A percentile compares a stretch with the other conserved stretches of the same genome.
Evolutionary conservation across 2,113 vertebrate species (phyloP).

Genomic region (Otus sunia): DNA sequence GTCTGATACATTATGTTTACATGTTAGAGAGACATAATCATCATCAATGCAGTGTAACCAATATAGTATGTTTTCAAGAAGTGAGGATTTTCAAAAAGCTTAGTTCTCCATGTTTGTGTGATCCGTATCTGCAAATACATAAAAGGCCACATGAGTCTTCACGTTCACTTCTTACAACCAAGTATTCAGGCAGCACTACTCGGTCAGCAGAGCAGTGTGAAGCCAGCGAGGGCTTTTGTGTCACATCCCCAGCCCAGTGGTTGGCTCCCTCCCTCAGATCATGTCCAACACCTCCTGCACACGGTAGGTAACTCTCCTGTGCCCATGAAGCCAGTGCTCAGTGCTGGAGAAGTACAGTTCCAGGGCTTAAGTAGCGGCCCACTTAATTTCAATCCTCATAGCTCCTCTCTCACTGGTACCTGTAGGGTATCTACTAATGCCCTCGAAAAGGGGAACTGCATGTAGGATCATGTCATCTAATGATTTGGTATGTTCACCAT

Average conservation of each 20-base stretch:
- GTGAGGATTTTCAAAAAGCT: background rate
- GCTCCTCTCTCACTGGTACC: background rate
- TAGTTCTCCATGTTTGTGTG: background rate
- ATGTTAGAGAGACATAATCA: background rate
- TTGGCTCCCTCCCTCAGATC: background rate
- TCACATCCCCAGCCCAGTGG: rapidly evolving
- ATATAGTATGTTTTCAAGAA: background rate
- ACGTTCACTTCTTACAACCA: background rate
- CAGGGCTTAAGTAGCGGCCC: background rate
- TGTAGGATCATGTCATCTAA: background rate
- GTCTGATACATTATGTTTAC: background rate
- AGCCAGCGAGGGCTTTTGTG: background rate
- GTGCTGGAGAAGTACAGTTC: background rate
- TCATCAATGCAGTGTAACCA: background rate
- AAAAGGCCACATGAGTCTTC: background rate
- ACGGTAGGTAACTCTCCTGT: background rate
- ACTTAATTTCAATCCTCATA: background rate
- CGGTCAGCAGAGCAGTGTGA: background rate
- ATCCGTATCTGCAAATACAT: background rate
- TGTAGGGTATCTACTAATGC: background rate
- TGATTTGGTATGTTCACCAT: background rate
- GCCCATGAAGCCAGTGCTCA: rapidly evolving
- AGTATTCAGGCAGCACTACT: background rate
- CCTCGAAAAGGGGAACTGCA: background rate
- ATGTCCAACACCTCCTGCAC: background rate